Evolutionary conservation across 1,140 invertebrate genomes (phyloP).

Genomic region (Tetramorium alpestre): DNA sequence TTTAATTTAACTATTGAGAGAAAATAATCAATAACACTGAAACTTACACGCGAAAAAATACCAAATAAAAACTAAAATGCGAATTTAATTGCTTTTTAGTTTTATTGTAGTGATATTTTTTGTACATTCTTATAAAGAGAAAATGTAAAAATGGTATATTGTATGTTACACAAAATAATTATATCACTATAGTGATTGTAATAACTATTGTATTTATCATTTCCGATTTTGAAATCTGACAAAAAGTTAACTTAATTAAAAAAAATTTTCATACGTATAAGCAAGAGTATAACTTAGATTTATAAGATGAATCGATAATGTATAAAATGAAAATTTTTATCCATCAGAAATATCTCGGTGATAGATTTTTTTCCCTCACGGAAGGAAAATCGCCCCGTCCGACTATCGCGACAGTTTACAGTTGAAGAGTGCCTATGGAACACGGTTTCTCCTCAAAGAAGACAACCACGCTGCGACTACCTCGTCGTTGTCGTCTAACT

Average conservation of each 20-base stretch:
- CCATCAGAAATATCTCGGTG: neutral
- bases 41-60: neutral
- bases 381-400: constrained; percentile 5
- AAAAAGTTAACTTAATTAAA: neutral
- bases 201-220: neutral
- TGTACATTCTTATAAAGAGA: neutral
- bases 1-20: neutral
- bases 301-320: neutral
- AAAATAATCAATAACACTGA: neutral
- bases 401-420: constrained; percentile 27
- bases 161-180: neutral
- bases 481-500: constrained; percentile 67
- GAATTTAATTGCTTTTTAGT: neutral
- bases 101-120: neutral
- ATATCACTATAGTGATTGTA: neutral
- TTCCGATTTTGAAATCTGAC: neutral
- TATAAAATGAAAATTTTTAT: neutral
- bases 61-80: too few species aligned
- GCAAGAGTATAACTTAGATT: neutral
- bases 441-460: constrained; percentile 36
- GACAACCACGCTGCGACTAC: constrained; percentile 20
- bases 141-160: neutral
- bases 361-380: constrained; percentile 5
- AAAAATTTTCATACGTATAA: neutral
- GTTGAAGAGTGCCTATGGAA: constrained; percentile 21